phyloP scores from a whole-genome alignment of 2,888 invertebrate species.

The Agrochola lota region DNA sequence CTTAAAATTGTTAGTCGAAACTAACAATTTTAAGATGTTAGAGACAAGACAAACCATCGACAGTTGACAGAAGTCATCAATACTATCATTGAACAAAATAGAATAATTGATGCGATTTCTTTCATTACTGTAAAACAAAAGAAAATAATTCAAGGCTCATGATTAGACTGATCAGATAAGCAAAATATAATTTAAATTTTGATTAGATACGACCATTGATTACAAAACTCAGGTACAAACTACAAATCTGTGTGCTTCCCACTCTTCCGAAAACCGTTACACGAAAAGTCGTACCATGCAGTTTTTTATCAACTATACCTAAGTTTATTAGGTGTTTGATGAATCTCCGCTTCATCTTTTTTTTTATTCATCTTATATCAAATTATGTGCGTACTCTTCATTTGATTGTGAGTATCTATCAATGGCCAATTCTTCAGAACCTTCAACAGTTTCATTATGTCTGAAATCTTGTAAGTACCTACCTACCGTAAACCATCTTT shows the following conservation, averaged over 20 bases:
- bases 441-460: background rate
- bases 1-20: no score
- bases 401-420: background rate
- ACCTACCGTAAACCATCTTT: background rate
- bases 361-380: background rate
- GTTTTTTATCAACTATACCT: constrained; percentile 32
- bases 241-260: background rate
- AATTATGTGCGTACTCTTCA: background rate
- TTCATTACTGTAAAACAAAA: background rate
- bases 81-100: background rate
- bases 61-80: background rate
- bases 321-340: constrained; percentile 11
- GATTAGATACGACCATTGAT: constrained; percentile 6
- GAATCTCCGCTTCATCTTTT: constrained; percentile 6
- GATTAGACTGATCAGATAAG: background rate
- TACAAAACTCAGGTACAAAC: background rate
- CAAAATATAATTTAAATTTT: constrained; percentile 14
- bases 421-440: constrained; percentile 12
- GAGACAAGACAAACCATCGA: background rate
- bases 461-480: background rate
- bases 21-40: background rate
- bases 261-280: constrained; percentile 35
- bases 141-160: background rate
- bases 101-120: background rate
- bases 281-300: background rate